phyloP scores from a whole-genome alignment of 2,888 invertebrate species.

The Shargacucullia verbasci region DNA sequence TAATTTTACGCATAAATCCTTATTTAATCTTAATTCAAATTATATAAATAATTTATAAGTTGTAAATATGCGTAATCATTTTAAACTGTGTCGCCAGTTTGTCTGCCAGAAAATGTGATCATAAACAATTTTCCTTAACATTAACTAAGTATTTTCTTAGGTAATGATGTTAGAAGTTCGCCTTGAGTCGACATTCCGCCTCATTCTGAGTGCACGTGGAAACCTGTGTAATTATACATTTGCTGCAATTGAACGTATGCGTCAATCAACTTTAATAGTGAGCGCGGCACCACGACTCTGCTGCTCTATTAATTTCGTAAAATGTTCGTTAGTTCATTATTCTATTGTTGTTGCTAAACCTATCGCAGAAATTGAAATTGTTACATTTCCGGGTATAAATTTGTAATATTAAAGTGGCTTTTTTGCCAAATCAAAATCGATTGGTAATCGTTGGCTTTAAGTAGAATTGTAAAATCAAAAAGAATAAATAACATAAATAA shows the following conservation, averaged over 20 bases:
- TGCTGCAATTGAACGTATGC: constrained; percentile 72
- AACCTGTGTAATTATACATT: constrained; percentile 70
- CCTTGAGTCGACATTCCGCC: constrained; percentile 79
- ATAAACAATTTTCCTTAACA: constrained; percentile 28
- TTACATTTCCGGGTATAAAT: constrained; percentile 20
- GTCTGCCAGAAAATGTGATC: constrained; percentile 51
- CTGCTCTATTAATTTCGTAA: constrained; percentile 49
- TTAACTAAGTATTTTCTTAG: constrained; percentile 63
- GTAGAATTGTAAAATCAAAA: not conserved
- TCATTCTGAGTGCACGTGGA: constrained; percentile 71
- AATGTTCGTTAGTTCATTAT: constrained; percentile 35
- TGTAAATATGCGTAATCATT: constrained; percentile 39
- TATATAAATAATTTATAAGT: constrained; percentile 47
- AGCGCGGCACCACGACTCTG: constrained; percentile 30
- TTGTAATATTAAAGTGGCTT: constrained; percentile 14
- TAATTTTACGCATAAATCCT: constrained; percentile 53
- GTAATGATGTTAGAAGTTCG: constrained; percentile 74
- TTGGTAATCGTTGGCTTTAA: constrained; percentile 18
- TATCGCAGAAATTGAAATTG: constrained; percentile 21
- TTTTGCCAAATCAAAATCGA: constrained; percentile 19
- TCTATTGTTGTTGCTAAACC: constrained; percentile 41
- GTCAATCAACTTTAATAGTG: constrained; percentile 64
- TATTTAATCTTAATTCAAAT: constrained; percentile 34
- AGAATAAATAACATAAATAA: too few relatives aligned
- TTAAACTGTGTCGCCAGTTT: constrained; percentile 49